Evolutionary conservation across 2,888 invertebrate genomes (phyloP), one percentile per base, ranked within the genome.

Genomic region (Agriotes lineatus): DNA sequence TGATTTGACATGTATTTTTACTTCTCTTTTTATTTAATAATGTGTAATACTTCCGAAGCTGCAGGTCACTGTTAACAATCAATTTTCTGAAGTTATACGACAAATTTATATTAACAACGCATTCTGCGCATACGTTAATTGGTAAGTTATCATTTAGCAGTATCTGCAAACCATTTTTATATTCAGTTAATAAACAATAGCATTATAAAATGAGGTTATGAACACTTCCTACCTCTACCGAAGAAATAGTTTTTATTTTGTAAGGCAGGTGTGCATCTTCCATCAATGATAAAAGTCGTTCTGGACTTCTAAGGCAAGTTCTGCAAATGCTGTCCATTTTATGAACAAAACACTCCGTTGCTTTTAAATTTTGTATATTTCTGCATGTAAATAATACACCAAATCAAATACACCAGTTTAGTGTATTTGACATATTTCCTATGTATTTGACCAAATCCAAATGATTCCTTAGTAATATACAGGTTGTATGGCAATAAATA

Each of bases 211-310:
- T 5, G 3, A 25, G 25, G 25, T 25, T 25, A 25, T 25, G 25
- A 52, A n/a, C n/a, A n/a, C n/a, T 2, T 4, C 4, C 33, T 61
- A 61, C 61, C 18, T 61, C 18, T 5, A 61, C 16, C 9, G 61
- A 50, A 14, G 50, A 50, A 22, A 61, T 61, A 0, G 37, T 50
- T 39, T 48, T 22, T 19, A 61, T 61, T 61, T 50, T 48, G 7
- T 50, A 20, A 2, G 52, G 48, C 9, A 61, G 33, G 12, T 61
- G 18, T 9, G 12, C 10, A 16, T 48, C 30, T 2, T 45, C 45
- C 10, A 60, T 45, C 20, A 60, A n/a, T 4, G 45, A 19, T 0
- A 10, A 12, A 1, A 60, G 16, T 10, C 18, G 7, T n/a, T 30
- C 9, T 18, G 60, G 18, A 19, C 10, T 14, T 33, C 45, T 44